Percentiles rank a stretch among this genome's conserved stretches.
Evolutionary conservation across 2,797 vertebrate species (phyloP).

Genomic region (Malurus splendens): DNA sequence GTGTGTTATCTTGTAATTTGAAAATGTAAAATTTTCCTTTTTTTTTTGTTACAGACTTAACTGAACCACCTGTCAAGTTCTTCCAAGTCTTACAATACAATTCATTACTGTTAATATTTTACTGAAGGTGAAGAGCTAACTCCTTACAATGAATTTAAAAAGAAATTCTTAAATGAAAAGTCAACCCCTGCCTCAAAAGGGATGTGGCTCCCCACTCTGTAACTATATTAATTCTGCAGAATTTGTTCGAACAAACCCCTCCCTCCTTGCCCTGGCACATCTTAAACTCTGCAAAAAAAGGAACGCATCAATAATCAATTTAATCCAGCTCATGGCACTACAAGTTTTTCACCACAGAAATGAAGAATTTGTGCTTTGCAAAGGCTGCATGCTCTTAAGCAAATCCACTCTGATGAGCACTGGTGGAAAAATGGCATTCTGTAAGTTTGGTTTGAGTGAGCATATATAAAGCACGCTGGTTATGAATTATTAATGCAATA

Average conservation of each 20-base stretch:
- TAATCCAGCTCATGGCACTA: neutral
- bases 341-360: neutral
- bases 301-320: neutral
- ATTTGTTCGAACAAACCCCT: neutral
- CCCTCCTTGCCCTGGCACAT: neutral
- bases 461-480: neutral
- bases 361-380: neutral
- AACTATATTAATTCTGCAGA: neutral
- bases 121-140: neutral
- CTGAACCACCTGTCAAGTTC: neutral
- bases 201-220: neutral
- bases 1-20: neutral
- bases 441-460: neutral
- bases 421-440: neutral
- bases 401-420: neutral
- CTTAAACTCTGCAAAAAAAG: neutral
- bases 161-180: neutral
- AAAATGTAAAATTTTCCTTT: neutral
- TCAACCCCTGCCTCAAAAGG: neutral
- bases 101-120: neutral
- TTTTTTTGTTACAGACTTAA: neutral
- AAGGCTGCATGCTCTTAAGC: neutral
- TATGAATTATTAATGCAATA: conserved; percentile 33
- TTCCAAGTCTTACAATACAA: neutral
- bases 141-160: neutral